Conservation (phyloP, 2,113 vertebrate species). For the Bolborhynchus lineola region DNA sequence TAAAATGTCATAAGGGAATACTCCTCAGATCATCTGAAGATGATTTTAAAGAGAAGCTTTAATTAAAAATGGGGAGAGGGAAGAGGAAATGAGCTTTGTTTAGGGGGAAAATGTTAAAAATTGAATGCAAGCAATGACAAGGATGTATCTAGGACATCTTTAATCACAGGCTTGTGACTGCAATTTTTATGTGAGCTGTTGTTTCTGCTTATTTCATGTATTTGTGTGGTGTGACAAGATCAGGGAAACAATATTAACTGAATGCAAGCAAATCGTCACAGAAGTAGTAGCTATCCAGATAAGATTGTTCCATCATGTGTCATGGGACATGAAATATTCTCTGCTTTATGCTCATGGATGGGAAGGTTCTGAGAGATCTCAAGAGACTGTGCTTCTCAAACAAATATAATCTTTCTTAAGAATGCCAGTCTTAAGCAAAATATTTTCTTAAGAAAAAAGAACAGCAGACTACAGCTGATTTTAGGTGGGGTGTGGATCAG, state of each 20-base stretch:
- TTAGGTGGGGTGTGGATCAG: background rate
- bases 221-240: background rate
- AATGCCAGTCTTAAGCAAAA: background rate
- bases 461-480: background rate
- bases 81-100: background rate
- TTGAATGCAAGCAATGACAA: background rate
- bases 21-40: background rate
- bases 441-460: background rate
- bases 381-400: background rate
- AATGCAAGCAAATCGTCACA: background rate
- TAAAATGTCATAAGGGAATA: background rate
- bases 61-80: background rate
- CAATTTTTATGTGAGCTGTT: background rate
- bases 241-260: background rate
- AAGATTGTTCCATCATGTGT: accelerated
- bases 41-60: background rate
- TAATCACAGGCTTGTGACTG: background rate
- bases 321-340: background rate
- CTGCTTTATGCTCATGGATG: background rate
- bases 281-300: background rate
- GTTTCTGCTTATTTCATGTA: background rate
- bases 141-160: background rate
- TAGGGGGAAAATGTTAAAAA: background rate
- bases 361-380: background rate
- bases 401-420: background rate